Base-by-base conservation (phyloP, 2,113 vertebrate genomes). In the Syngnathus scovelli region DNA sequence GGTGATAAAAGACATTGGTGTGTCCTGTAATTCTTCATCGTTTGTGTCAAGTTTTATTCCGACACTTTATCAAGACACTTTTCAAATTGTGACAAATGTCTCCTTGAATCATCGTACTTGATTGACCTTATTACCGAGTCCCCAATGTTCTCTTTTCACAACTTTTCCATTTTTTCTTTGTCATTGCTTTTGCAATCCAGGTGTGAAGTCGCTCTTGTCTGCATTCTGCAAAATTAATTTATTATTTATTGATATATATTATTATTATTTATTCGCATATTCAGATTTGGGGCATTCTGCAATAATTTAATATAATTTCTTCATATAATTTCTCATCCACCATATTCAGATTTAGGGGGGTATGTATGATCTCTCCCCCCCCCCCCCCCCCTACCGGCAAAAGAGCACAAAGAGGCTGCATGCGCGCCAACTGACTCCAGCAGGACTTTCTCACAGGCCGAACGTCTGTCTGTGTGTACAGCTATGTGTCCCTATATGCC, bases 401-500 rank as follows among this genome's bases (percentile, higher is more conserved):
- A 80, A 84, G 27, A 41, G 80, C 68, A 80, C 71, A 83, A 80
- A 78, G 75, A 55, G 77, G 38, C 61, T 73, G 72, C 49, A 60
- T 73, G 72, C 49, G 60, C 62, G 58, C 70, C 75, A 77, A 72
- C 69, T 51, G 70, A 76, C 64, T 68, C 80, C 70, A 75, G 37
- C 74, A 67, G 66, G 73, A 69, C 74, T 83, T 82, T 88, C 78
- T 85, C 83, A 82, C 78, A 80, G 72, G 76, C 77, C 76, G 77
- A 86, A 71, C 72, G 76, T 87, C 75, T 74, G 75, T 33, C 69
- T 77, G 68, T 69, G 75, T 88, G 88, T 86, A 77, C 68, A 89
- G 85, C 82, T 89, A 92, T 92, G 89, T 85, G 81, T 85, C 85
- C 83, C 77, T 27, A 44, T 78, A 27, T 76, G 70, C 67, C 71